These are phyloP conservation scores for Regulus satrapa DNA, from an alignment of 2,113 vertebrate species.

Conservation along the genomic window DNA sequence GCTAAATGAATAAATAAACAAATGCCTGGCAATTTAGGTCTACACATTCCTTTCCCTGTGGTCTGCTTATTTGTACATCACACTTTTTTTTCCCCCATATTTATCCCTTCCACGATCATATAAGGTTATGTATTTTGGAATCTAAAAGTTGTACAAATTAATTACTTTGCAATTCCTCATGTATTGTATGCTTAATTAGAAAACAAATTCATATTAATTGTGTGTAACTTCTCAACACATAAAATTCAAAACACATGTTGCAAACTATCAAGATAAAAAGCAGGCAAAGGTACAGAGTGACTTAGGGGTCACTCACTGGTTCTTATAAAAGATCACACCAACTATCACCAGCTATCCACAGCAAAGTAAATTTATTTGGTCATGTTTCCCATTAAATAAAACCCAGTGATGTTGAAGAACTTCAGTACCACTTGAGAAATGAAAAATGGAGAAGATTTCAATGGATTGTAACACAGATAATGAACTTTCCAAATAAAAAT, in stretches of 20 bases:
- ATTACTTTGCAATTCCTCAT: background rate
- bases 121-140: background rate
- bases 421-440: background rate
- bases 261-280: background rate
- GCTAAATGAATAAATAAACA: slow-evolving; percentile 18
- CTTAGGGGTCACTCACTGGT: background rate
- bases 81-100: background rate
- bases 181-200: background rate
- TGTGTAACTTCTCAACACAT: background rate
- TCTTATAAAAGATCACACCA: background rate
- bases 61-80: background rate
- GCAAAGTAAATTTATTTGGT: background rate
- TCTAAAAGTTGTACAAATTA: background rate
- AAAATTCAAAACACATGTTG: background rate
- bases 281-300: background rate
- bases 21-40: background rate
- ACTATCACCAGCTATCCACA: background rate
- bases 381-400: background rate
- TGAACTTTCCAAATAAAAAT: background rate
- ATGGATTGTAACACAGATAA: background rate
- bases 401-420: background rate
- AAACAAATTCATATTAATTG: background rate
- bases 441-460: background rate
- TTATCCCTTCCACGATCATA: background rate
- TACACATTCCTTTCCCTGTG: background rate